A percentile compares a stretch with the other conserved stretches of the same genome.
Conservation (phyloP, 2,113 vertebrate species). For the Dipodomys spectabilis region DNA sequence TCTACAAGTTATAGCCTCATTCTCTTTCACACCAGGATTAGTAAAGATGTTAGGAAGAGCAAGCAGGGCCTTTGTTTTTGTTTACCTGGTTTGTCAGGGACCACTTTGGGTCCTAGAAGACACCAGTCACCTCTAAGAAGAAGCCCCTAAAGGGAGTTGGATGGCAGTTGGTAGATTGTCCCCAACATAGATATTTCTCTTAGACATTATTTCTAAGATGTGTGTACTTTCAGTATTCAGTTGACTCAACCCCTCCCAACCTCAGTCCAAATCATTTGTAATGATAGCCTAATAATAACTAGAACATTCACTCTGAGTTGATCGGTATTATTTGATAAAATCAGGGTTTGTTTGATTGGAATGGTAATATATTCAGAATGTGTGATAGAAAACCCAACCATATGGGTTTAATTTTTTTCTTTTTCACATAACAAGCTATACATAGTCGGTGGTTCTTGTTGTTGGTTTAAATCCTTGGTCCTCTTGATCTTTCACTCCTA, state of each 20-base stretch:
- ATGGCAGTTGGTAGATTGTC: neutral
- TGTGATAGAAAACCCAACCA: neutral
- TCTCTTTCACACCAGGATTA: constrained; percentile 6
- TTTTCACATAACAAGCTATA: neutral
- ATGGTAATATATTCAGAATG: constrained; percentile 11
- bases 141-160: neutral
- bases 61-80: constrained; percentile 1
- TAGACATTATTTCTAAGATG: neutral
- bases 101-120: neutral
- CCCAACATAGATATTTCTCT: constrained; percentile 21
- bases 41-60: constrained; percentile 32
- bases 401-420: neutral
- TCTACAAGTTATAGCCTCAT: constrained; percentile 60
- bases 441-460: neutral
- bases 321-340: constrained; percentile 34
- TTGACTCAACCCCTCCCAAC: neutral
- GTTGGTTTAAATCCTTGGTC: neutral
- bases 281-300: neutral
- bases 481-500: neutral
- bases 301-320: neutral
- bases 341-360: neutral
- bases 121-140: neutral
- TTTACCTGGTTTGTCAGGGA: constrained; percentile 12
- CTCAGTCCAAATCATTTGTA: constrained; percentile 1
- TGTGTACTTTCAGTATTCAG: neutral